phyloP scores from a whole-genome alignment of 2,888 invertebrate species.

The Pristionchus maxplancki region DNA sequence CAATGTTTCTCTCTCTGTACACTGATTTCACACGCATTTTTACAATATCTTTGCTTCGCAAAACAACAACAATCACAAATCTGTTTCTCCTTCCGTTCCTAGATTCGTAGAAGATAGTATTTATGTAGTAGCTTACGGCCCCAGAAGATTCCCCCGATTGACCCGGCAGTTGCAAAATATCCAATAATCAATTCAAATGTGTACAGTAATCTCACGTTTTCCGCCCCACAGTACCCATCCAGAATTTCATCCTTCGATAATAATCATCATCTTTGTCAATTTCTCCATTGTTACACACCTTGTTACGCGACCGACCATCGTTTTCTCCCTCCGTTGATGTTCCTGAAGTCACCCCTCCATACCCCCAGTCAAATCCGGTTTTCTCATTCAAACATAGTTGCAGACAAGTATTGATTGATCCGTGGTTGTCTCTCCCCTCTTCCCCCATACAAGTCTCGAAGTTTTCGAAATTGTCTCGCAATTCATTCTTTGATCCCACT shows the following conservation, averaged over 20 bases:
- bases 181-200: slow-evolving; percentile 4
- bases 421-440: not conserved
- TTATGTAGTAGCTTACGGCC: not conserved
- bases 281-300: slow-evolving; percentile 13
- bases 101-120: slow-evolving; percentile 38
- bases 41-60: not conserved
- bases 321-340: not conserved
- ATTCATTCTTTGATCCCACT: not conserved
- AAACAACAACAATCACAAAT: not conserved
- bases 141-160: not conserved
- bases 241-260: slow-evolving; percentile 13
- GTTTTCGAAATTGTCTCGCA: not conserved
- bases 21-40: slow-evolving; percentile 44
- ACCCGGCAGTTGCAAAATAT: not conserved
- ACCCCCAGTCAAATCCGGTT: slow-evolving; percentile 10
- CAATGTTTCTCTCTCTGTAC: slow-evolving; percentile 10
- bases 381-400: not conserved
- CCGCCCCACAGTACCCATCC: not conserved
- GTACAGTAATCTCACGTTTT: slow-evolving; percentile 36
- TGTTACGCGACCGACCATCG: not conserved
- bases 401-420: slow-evolving; percentile 42
- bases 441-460: slow-evolving; percentile 1
- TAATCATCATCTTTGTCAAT: slow-evolving; percentile 1
- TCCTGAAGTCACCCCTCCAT: not conserved
- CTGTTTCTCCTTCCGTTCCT: not conserved